These are phyloP conservation scores for Sesamia nonagrioides DNA, from an alignment of 1,140 invertebrate species.

Conservation along the genomic window DNA sequence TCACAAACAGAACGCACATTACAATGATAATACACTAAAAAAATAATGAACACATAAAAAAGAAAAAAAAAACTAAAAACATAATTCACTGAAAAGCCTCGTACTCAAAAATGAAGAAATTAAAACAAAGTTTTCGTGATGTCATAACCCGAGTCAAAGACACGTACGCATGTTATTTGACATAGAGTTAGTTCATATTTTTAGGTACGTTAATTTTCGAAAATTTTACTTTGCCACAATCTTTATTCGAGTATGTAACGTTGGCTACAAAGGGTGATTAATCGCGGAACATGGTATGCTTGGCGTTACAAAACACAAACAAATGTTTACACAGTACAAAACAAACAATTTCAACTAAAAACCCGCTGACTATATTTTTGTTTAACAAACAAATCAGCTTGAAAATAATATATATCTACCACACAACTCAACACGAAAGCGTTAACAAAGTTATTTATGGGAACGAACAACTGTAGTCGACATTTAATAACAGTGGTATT, in stretches of 20 bases:
- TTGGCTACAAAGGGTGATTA: not conserved
- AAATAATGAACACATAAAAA: too few relatives aligned
- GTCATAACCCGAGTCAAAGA: too few relatives aligned
- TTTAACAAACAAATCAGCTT: not conserved
- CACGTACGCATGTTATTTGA: too few relatives aligned
- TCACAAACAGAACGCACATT: too few relatives aligned
- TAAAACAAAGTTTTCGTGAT: too few relatives aligned
- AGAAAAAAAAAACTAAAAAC: too few relatives aligned
- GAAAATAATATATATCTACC: slow-evolving; percentile 5
- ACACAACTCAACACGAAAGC: not conserved
- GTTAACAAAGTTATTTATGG: slow-evolving; percentile 15
- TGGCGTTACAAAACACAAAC: not conserved
- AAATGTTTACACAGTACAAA: not conserved
- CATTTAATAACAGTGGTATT: not conserved
- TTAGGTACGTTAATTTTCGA: not conserved
- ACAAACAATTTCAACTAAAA: slow-evolving; percentile 2
- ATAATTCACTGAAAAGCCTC: too few relatives aligned
- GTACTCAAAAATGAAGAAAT: too few relatives aligned
- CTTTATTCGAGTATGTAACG: not conserved
- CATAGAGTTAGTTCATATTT: not conserved
- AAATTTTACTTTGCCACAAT: not conserved
- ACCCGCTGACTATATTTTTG: not conserved
- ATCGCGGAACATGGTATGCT: not conserved
- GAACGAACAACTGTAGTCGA: not conserved
- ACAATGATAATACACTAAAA: too few relatives aligned